phyloP scores from a whole-genome alignment of 2,888 invertebrate species.

The Gonocerus acuteangulatus region DNA sequence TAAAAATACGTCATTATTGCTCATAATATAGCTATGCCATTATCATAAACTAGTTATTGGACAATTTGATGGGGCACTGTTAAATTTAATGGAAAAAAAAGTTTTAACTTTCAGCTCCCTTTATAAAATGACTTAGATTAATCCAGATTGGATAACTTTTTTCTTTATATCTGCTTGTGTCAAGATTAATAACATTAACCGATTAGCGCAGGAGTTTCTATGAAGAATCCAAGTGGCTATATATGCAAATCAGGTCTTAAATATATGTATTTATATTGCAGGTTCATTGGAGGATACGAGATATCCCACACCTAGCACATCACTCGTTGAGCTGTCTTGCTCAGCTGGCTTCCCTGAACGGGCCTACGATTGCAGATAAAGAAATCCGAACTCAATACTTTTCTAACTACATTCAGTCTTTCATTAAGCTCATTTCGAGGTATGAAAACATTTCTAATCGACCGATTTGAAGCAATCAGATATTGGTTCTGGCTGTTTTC shows the following conservation, averaged over 20 bases:
- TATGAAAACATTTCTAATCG: no score
- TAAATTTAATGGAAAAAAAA: background rate
- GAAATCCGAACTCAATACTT: slow-evolving; percentile 52
- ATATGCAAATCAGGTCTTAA: no score
- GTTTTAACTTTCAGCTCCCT: no score
- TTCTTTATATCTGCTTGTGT: no score
- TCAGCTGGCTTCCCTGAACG: slow-evolving; percentile 65
- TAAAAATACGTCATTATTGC: background rate
- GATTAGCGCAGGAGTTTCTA: no score
- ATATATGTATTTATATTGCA: no score
- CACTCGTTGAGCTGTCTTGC: slow-evolving; percentile 74
- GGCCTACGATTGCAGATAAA: slow-evolving; percentile 49
- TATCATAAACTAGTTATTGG: background rate
- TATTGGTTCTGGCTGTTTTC: no score
- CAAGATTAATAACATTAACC: no score
- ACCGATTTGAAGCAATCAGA: no score
- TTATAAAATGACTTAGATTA: no score
- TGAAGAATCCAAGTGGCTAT: no score
- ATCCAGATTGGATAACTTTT: no score
- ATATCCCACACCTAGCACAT: slow-evolving; percentile 64
- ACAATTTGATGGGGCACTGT: background rate
- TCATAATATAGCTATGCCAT: background rate
- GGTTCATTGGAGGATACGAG: slow-evolving; percentile 72
- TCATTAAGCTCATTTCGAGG: slow-evolving; percentile 54
- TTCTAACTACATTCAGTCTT: slow-evolving; percentile 52